phyloP scores from a whole-genome alignment of 2,888 invertebrate species.

The Thereva nobilitata region DNA sequence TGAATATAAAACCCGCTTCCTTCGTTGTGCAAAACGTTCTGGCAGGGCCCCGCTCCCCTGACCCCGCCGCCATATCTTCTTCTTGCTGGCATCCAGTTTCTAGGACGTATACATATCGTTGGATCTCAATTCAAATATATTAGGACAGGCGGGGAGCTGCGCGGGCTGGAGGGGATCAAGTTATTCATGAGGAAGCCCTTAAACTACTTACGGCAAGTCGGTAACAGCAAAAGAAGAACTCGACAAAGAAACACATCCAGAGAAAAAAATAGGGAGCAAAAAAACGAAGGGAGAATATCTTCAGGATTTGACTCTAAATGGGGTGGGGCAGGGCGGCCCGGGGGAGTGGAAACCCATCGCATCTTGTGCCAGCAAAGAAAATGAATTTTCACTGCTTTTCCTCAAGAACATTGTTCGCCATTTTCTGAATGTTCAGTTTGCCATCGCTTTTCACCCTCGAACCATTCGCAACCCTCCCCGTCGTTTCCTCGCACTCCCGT shows the following conservation, averaged over 20 bases:
- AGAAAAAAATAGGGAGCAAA: not conserved
- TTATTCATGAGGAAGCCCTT: slow-evolving; percentile 40
- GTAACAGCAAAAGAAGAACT: slow-evolving; percentile 41
- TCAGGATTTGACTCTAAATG: not conserved
- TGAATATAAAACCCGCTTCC: slow-evolving; percentile 32
- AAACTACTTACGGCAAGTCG: slow-evolving; percentile 45
- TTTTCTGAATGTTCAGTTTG: slow-evolving; percentile 34
- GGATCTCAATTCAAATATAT: slow-evolving; percentile 25
- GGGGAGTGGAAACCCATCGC: slow-evolving; percentile 19
- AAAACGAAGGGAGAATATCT: too few species aligned
- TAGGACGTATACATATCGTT: not conserved
- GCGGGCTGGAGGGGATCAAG: slow-evolving; percentile 11
- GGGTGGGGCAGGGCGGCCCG: not conserved
- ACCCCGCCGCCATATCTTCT: not conserved
- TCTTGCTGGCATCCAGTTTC: not conserved
- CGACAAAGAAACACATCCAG: slow-evolving; percentile 42
- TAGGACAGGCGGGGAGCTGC: slow-evolving; percentile 5
- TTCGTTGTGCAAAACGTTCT: slow-evolving; percentile 8
- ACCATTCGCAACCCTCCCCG: not conserved
- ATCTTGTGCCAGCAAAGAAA: slow-evolving; percentile 26
- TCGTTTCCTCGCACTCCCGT: not conserved
- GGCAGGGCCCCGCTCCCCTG: too few species aligned
- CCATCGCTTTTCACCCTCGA: slow-evolving; percentile 20
- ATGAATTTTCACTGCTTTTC: slow-evolving; percentile 34
- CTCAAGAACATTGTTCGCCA: slow-evolving; percentile 33